Evolutionary conservation across 2,888 invertebrate species (phyloP).

Genomic region (Sinotaia quadrata): DNA sequence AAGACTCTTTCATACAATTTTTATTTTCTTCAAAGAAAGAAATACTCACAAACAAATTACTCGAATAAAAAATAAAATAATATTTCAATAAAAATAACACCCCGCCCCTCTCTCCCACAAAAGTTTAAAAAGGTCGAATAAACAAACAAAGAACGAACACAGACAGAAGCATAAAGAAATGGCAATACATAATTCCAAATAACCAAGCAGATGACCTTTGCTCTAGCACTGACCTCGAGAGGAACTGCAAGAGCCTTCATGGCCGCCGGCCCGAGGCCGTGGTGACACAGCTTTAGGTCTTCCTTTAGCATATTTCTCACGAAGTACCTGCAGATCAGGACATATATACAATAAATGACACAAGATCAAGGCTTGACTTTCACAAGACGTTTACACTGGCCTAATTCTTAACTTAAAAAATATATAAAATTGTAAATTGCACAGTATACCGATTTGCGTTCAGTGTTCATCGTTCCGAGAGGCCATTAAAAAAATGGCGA

Average conservation of each 20-base stretch:
- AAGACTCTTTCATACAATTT: no score
- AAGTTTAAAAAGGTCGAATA: neutral
- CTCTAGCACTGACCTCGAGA: conserved; percentile 44
- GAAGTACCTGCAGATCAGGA: conserved; percentile 49
- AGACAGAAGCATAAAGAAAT: neutral
- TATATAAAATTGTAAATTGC: no score
- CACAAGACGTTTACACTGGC: no score
- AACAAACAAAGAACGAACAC: neutral
- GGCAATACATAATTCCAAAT: neutral
- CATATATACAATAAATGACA: neutral
- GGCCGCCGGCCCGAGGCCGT: conserved; percentile 62
- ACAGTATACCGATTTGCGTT: no score
- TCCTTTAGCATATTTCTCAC: conserved; percentile 56
- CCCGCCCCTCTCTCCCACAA: neutral
- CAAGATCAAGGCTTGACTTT: no score
- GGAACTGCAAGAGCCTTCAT: conserved; percentile 61
- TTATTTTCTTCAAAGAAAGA: no score
- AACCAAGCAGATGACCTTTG: neutral
- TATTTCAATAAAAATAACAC: neutral
- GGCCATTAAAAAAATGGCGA: no score
- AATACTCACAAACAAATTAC: no score
- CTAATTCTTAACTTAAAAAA: no score
- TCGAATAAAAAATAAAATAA: no score
- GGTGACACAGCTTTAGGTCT: conserved; percentile 54
- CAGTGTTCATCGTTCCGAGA: no score